A percentile compares a stretch with the other conserved stretches of the same genome.
These are phyloP conservation scores for Oligia fasciuncula DNA, from an alignment of 2,888 invertebrate genomes.

Conservation along the genomic window DNA sequence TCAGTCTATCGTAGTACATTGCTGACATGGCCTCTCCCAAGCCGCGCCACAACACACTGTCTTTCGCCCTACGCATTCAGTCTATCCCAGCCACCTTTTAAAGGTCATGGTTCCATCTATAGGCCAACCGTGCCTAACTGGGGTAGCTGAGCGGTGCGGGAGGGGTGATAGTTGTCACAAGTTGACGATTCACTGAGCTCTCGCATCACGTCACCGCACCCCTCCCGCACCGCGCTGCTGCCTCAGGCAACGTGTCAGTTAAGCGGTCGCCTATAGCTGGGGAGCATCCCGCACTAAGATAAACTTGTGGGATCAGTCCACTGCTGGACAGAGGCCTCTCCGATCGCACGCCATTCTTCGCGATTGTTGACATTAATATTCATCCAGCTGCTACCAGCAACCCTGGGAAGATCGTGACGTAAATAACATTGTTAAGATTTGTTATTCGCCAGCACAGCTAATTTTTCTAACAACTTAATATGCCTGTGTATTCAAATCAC, in stretches of 20 bases:
- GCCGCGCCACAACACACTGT: background rate
- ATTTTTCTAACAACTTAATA: too few species aligned
- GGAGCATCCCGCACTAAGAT: background rate
- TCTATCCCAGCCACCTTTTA: background rate
- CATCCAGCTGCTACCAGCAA: too few species aligned
- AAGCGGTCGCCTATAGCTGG: accelerated
- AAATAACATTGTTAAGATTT: background rate
- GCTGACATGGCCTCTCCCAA: too few species aligned
- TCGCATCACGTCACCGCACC: too few species aligned
- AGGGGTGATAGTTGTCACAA: too few species aligned
- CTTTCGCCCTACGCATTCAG: background rate
- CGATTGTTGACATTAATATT: background rate
- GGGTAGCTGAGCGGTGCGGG: too few species aligned
- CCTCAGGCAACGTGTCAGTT: background rate
- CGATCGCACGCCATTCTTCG: background rate
- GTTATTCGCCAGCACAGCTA: background rate
- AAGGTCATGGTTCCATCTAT: too few species aligned
- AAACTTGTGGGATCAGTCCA: background rate
- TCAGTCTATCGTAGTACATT: background rate
- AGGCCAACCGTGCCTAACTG: too few species aligned
- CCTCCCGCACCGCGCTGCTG: too few species aligned
- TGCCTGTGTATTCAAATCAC: too few species aligned
- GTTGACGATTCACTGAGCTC: too few species aligned
- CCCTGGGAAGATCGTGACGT: background rate
- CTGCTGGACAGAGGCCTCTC: background rate